Evolutionary conservation across 2,888 invertebrate genomes (phyloP).

Genomic region (Autographa pulchrina): DNA sequence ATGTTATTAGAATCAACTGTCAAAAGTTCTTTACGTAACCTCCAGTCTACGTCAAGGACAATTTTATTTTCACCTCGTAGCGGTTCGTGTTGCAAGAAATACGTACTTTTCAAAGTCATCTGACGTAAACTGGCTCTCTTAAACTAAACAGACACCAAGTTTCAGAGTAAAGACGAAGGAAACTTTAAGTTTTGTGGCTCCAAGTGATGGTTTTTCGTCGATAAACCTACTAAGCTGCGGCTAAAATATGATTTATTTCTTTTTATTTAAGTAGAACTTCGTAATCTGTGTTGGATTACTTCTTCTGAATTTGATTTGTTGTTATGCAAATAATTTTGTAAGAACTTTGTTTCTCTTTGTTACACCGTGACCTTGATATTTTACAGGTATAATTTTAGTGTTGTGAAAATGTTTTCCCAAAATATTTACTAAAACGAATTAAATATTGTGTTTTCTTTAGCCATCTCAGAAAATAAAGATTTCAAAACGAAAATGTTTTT

Average conservation of each 20-base stretch:
- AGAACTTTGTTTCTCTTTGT: conserved; percentile 8
- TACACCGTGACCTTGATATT: background rate
- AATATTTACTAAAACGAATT: background rate
- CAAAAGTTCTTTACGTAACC: conserved; percentile 42
- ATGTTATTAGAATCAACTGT: conserved; percentile 41
- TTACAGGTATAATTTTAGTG: background rate
- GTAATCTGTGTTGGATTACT: conserved; percentile 56
- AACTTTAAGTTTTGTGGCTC: conserved; percentile 68
- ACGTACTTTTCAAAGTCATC: conserved; percentile 78
- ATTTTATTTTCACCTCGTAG: conserved; percentile 67
- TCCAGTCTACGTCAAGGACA: conserved; percentile 34
- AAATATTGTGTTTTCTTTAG: background rate
- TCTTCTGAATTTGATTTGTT: conserved; percentile 28
- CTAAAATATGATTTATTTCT: conserved; percentile 57
- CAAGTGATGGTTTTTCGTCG: conserved; percentile 63
- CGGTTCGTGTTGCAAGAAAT: conserved; percentile 64
- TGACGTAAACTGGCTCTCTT: conserved; percentile 78
- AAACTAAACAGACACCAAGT: conserved; percentile 81
- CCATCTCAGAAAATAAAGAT: background rate
- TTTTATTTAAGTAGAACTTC: conserved; percentile 46
- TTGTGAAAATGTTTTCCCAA: background rate
- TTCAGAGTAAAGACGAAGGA: conserved; percentile 66
- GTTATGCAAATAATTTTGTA: conserved; percentile 22
- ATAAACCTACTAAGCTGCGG: conserved; percentile 54
- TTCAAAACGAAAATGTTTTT: conserved; percentile 4